Percentiles rank a stretch among this genome's conserved stretches.
These are phyloP conservation scores for Pocota personata DNA, from an alignment of 2,888 invertebrate species.

Conservation along the genomic window DNA sequence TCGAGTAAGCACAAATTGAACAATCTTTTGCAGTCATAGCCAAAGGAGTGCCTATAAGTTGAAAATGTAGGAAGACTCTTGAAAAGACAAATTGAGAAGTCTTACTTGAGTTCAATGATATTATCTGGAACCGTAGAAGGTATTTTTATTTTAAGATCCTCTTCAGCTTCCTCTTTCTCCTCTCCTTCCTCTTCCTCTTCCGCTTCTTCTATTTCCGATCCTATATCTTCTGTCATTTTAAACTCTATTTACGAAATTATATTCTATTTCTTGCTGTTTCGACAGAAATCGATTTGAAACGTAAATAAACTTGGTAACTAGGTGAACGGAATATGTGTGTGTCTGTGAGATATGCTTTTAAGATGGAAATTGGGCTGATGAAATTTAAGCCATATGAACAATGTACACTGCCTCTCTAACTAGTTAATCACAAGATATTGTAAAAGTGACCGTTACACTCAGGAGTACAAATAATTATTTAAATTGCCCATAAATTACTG, in stretches of 20 bases:
- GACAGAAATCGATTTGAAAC: background rate
- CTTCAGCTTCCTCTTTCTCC: conserved; percentile 68
- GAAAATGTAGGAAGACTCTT: background rate
- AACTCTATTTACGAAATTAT: background rate
- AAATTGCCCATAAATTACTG: too few species aligned
- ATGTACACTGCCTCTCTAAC: too few species aligned
- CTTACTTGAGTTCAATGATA: conserved; percentile 78
- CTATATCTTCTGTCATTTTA: background rate
- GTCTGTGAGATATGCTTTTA: background rate
- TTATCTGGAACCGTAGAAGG: conserved; percentile 75
- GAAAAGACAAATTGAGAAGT: background rate
- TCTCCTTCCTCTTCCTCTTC: conserved; percentile 67
- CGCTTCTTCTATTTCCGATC: background rate
- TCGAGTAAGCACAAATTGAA: conserved; percentile 92
- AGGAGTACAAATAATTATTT: too few species aligned
- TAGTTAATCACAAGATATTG: too few species aligned
- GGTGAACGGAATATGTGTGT: background rate
- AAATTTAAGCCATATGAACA: too few species aligned
- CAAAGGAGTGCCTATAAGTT: conserved; percentile 89
- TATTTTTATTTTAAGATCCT: conserved; percentile 2
- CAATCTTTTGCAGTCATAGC: conserved; percentile 91
- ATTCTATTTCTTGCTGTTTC: background rate
- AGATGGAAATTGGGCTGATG: too few species aligned
- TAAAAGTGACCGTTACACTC: too few species aligned
- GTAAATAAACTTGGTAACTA: conserved; percentile 53